These are phyloP conservation scores for Ecdyonurus torrentis DNA, from an alignment of 2,888 invertebrate species.

Conservation along the genomic window DNA sequence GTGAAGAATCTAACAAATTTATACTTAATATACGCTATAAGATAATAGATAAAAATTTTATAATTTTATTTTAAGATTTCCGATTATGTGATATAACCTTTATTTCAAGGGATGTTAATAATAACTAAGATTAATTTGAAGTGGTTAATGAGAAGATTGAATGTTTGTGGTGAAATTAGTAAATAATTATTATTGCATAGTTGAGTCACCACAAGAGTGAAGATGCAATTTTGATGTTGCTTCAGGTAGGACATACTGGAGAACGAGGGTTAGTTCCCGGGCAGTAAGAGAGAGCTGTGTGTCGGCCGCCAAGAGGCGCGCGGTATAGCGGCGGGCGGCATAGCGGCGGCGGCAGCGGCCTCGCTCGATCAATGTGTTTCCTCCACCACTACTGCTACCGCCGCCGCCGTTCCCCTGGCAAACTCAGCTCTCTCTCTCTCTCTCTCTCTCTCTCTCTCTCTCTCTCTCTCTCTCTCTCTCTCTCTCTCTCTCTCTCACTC, in stretches of 20 bases:
- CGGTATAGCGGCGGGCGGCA: not conserved
- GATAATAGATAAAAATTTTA: no score
- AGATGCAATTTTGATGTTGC: not conserved
- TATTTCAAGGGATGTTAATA: no score
- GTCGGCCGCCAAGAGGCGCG: not conserved
- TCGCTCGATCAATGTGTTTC: not conserved
- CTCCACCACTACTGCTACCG: not conserved
- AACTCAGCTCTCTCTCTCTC: slow-evolving; percentile 6
- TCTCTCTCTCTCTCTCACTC: slow-evolving; percentile 6
- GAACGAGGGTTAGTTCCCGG: not conserved
- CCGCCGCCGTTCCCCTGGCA: not conserved
- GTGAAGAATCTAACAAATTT: no score
- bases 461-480: not conserved
- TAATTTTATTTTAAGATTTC: no score
- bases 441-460: not conserved
- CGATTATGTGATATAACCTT: no score
- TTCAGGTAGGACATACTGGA: not conserved
- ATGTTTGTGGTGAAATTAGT: no score
- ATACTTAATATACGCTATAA: no score
- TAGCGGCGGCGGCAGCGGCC: not conserved
- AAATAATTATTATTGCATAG: not conserved
- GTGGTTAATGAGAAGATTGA: no score
- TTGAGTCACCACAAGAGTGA: not conserved
- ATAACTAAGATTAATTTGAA: no score
- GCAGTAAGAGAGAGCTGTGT: not conserved